Evolutionary conservation across 2,888 invertebrate species (phyloP), one percentile per base, ranked within the genome.

Genomic region (Xestia rhomboidea): DNA sequence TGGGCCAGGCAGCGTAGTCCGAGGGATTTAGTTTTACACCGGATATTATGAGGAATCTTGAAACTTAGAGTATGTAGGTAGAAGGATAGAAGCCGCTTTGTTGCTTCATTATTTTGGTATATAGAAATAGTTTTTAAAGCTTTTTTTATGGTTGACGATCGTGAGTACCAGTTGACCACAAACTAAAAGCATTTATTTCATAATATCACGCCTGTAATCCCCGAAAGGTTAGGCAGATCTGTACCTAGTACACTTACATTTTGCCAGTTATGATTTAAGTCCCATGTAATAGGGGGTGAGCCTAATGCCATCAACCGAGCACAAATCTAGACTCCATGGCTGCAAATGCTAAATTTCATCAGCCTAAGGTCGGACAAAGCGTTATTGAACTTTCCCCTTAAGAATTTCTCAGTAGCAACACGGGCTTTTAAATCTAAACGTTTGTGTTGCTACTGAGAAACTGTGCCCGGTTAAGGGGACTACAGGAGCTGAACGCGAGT

Each of bases 11-110:
- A 82, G 77, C 81, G 72, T 68, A 81, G 88, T 85, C 82, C 83
- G 73, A 86, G 77, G 81, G 82, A 71, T 81, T 88, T 84, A 88
- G 85, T 89, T 85, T 85, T 81, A 79, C 81, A 76, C 77, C 76
- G 73, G 86, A 81, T 87, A 88, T 86, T 84, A 87, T 82, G 73
- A 78, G 71, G 77, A 83, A 86, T 87, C 77, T 80, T 81, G 72
- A 79, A 82, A 86, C 80, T 74, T 73, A 67, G 68, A 30, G 68
- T 77, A 27, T 54, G 68, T 57, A 49, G 46, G 76, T 72, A 68
- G 46, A 64, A 34, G 66, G 51, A 69, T 70, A 69, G 27, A 34
- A 51, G 27, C 24, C 51, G 62, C 41, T 62, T 71, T 38, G 72
- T 77, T 68, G 41, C 62, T 34, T 34, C 5, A 54, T 38, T 71